phyloP scores from a whole-genome alignment of 2,113 vertebrate genomes.

The Morphnarchus princeps region DNA sequence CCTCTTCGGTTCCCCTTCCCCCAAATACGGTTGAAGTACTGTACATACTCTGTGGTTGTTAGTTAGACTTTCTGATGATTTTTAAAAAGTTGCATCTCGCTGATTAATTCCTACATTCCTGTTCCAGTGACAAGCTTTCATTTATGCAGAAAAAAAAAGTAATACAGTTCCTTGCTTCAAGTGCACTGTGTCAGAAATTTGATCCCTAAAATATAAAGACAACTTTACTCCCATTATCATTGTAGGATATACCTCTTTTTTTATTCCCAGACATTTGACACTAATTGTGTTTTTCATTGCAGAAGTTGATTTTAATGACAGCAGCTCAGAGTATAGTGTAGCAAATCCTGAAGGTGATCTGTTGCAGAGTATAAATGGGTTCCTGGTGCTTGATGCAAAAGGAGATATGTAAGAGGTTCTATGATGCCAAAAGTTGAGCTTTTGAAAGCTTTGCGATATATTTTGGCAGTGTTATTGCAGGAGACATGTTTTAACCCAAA shows the following conservation, averaged over 20 bases:
- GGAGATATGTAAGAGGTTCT: not conserved
- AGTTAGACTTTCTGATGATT: not conserved
- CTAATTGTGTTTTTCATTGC: not conserved
- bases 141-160: not conserved
- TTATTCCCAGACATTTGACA: not conserved
- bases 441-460: not conserved
- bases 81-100: not conserved
- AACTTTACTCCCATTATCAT: not conserved
- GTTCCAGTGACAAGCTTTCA: not conserved
- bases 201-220: not conserved
- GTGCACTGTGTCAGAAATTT: not conserved
- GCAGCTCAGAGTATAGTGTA: not conserved
- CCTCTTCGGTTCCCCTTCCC: not conserved
- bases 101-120: not conserved
- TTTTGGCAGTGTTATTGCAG: not conserved
- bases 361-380: not conserved
- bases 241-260: not conserved
- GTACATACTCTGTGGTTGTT: not conserved
- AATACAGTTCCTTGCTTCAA: not conserved
- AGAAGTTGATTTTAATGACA: not conserved
- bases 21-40: not conserved
- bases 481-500: not conserved
- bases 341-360: not conserved
- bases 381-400: not conserved
- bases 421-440: not conserved